These are phyloP conservation scores for Ichneumon xanthorius DNA, from an alignment of 2,888 invertebrate genomes.

Conservation along the genomic window DNA sequence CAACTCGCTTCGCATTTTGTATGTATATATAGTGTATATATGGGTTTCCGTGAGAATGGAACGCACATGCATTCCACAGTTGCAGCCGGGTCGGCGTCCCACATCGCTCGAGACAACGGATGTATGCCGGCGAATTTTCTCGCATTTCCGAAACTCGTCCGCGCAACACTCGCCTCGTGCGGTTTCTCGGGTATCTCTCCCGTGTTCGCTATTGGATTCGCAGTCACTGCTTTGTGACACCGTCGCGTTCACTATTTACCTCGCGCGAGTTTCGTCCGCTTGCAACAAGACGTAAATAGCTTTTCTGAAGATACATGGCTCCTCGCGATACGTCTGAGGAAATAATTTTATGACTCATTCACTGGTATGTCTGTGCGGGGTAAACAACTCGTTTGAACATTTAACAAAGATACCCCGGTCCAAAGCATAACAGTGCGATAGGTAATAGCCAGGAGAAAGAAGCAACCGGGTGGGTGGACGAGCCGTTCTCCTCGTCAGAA, in stretches of 20 bases:
- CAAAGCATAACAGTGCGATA: neutral
- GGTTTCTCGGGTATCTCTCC: neutral
- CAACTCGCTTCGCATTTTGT: neutral
- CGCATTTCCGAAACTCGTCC: conserved; percentile 21
- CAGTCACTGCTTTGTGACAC: neutral
- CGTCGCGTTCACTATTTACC: neutral
- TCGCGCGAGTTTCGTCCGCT: neutral
- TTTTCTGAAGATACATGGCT: neutral
- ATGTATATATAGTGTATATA: neutral
- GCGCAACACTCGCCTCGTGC: neutral
- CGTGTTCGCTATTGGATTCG: neutral
- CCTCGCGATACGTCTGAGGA: neutral
- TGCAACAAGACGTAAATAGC: neutral
- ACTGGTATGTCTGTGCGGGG: neutral
- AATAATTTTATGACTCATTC: neutral
- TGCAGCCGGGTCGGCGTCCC: neutral
- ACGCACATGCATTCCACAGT: conserved; percentile 15
- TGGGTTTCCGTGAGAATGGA: neutral
- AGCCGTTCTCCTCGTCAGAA: conserved; percentile 41
- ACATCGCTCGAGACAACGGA: conserved; percentile 26
- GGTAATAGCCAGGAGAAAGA: conserved; percentile 19
- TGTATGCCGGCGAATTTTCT: neutral
- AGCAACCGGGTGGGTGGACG: conserved; percentile 24
- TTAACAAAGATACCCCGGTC: neutral
- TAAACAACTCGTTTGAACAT: neutral